Percentiles rank a stretch among this genome's conserved stretches.
phyloP scores from a whole-genome alignment of 2,113 vertebrate species.

The Crotalus horridus region DNA sequence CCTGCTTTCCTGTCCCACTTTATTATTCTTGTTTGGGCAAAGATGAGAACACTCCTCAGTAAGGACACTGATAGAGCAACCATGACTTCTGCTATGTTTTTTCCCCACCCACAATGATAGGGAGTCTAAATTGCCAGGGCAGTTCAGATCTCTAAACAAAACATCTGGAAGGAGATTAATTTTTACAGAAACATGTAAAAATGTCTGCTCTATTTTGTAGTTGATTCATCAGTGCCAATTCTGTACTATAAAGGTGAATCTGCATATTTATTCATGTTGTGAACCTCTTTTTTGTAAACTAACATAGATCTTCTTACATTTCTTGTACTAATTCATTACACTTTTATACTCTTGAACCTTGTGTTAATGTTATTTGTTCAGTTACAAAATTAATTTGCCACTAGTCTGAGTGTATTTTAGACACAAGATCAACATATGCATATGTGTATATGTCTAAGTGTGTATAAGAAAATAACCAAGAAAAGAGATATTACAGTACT shows the following conservation, averaged over 20 bases:
- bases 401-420: background rate
- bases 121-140: background rate
- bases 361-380: background rate
- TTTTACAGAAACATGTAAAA: background rate
- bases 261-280: background rate
- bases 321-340: no score
- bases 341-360: background rate
- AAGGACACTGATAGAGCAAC: background rate
- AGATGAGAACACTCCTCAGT: background rate
- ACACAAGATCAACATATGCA: background rate
- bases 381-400: background rate
- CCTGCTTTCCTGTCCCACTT: background rate
- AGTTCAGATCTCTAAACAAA: background rate
- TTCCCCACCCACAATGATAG: background rate
- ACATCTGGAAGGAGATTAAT: background rate
- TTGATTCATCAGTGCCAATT: background rate
- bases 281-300: background rate
- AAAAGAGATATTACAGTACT: background rate
- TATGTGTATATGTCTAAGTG: background rate
- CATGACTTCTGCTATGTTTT: background rate
- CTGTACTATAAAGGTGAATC: background rate
- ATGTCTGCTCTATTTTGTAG: background rate
- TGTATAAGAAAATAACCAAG: background rate
- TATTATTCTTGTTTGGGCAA: background rate
- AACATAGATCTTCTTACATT: background rate